Conservation (phyloP, 2,113 vertebrate genomes). For the Dendropsophus ebraccatus region DNA sequence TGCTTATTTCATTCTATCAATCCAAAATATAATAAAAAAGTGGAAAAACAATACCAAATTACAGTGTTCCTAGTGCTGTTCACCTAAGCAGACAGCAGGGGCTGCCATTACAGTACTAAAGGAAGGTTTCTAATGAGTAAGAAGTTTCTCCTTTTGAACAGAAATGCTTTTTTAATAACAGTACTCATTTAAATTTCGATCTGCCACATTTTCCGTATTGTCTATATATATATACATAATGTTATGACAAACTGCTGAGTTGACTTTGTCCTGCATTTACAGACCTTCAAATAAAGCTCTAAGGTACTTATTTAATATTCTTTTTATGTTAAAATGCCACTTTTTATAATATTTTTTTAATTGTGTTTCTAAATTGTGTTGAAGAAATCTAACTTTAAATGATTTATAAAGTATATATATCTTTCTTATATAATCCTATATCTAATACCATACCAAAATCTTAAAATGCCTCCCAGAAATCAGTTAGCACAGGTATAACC, state of each 20-base stretch:
- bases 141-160: neutral
- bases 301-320: constrained; percentile 14
- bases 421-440: too few species aligned
- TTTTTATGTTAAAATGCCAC: neutral
- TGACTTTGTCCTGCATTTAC: constrained; percentile 20
- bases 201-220: constrained; percentile 23
- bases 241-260: constrained; percentile 42
- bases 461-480: too few species aligned
- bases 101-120: constrained; percentile 54
- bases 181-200: constrained; percentile 36
- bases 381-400: neutral
- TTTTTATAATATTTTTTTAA: neutral
- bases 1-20: neutral
- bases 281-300: constrained; percentile 1
- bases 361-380: neutral
- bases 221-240: constrained; percentile 22
- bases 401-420: too few species aligned
- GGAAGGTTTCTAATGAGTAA: constrained; percentile 8
- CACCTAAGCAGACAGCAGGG: constrained; percentile 51
- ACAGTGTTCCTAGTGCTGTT: constrained; percentile 13
- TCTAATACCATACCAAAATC: too few species aligned
- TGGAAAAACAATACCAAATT: neutral
- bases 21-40: neutral
- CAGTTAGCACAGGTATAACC: too few species aligned
- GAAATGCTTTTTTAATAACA: constrained; percentile 38